These are phyloP conservation scores for Oedothorax gibbosus DNA, from an alignment of 1,140 invertebrate species.

Conservation along the genomic window DNA sequence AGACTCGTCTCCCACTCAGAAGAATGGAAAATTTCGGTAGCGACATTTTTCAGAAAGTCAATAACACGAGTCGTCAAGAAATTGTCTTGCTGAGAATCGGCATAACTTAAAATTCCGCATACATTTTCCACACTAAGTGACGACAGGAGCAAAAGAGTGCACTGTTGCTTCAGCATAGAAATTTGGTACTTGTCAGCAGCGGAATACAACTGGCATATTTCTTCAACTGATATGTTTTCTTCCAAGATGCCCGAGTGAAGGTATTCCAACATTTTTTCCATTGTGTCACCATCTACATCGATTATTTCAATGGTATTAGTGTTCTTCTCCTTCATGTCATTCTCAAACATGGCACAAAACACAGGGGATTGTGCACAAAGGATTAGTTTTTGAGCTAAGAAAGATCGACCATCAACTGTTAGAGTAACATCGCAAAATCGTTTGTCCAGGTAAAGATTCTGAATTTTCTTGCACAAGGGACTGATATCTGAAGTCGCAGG, in stretches of 20 bases:
- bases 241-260: neutral
- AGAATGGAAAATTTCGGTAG: too few relatives aligned
- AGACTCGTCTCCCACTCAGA: too few relatives aligned
- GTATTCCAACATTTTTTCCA: neutral
- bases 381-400: neutral
- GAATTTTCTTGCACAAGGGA: neutral
- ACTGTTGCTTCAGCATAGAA: neutral
- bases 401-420: neutral
- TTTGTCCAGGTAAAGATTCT: neutral
- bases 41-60: neutral
- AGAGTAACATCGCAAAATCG: neutral
- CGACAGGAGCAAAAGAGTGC: neutral
- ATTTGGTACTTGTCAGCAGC: slow-evolving; percentile 9
- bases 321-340: neutral
- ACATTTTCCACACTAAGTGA: neutral
- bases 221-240: neutral
- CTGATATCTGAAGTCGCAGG: neutral
- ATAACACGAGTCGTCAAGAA: neutral
- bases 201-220: neutral
- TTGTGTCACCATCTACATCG: neutral
- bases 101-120: neutral
- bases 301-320: neutral
- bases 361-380: neutral
- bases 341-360: neutral
- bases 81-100: neutral